Conservation (phyloP, 2,113 vertebrate species). For the Semnopithecus entellus region DNA sequence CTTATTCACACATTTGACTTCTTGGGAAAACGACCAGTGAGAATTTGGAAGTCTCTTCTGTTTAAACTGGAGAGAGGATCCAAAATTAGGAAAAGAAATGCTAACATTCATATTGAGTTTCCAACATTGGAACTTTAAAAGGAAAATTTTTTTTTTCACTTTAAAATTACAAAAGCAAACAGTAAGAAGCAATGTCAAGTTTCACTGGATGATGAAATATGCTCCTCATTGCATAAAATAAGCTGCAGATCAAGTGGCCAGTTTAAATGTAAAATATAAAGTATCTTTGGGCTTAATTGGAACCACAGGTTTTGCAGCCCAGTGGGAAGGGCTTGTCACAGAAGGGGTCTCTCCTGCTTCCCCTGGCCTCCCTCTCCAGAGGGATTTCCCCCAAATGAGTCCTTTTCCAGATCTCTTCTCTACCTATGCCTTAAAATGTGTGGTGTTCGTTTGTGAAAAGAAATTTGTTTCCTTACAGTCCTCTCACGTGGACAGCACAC, state of each 20-base stretch:
- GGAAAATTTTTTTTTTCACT: neutral
- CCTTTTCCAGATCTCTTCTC: neutral
- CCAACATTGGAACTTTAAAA: neutral
- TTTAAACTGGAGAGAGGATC: neutral
- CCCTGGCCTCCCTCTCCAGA: neutral
- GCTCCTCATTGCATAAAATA: neutral
- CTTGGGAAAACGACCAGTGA: neutral
- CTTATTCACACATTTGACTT: neutral
- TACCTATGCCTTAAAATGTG: neutral
- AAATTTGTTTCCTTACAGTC: neutral
- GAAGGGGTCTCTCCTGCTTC: neutral
- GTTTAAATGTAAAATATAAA: neutral
- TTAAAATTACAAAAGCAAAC: conserved; percentile 31
- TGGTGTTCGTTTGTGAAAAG: neutral
- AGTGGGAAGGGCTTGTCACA: neutral
- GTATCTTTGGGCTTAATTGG: no score
- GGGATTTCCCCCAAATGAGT: neutral
- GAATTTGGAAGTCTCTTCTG: neutral
- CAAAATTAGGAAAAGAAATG: neutral
- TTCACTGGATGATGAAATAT: neutral
- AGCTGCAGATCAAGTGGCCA: neutral
- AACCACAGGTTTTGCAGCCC: neutral
- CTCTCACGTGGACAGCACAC: neutral
- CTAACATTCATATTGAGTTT: neutral
- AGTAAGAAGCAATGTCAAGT: neutral